Percentiles rank a stretch among this genome's conserved stretches.
Evolutionary conservation across 2,797 vertebrate species (phyloP).

Genomic region (Cynodonichthys magdalenae): DNA sequence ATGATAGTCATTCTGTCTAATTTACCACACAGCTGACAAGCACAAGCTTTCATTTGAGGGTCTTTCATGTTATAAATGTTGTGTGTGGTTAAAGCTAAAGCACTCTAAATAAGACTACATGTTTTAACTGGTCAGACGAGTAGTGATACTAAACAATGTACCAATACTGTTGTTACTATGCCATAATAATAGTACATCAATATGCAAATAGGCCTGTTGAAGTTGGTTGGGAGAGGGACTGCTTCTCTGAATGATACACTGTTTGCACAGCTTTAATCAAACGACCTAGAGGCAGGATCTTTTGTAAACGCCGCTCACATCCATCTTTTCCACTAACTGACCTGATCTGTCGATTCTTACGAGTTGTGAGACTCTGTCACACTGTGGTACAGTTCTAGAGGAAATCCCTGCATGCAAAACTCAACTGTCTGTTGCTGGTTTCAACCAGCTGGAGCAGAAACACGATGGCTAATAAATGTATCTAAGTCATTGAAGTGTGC

Average conservation of each 20-base stretch:
- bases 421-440: constrained; percentile 14
- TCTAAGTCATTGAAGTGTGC: not conserved
- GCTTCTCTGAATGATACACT: constrained; percentile 41
- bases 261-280: constrained; percentile 42
- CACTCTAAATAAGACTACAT: not conserved
- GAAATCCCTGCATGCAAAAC: constrained; percentile 12
- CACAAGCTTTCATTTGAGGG: constrained; percentile 11
- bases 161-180: constrained; percentile 2
- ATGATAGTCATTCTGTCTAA: constrained; percentile 26
- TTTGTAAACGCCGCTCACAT: constrained; percentile 42
- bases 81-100: constrained; percentile 17
- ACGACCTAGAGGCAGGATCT: constrained; percentile 12
- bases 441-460: constrained; percentile 12
- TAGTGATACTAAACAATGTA: not conserved
- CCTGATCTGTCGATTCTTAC: constrained; percentile 37
- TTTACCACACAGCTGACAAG: constrained; percentile 25
- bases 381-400: constrained; percentile 11
- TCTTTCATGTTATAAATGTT: constrained; percentile 36
- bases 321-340: constrained; percentile 42
- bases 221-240: constrained; percentile 8
- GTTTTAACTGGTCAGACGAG: constrained; percentile 17
- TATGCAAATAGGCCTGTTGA: constrained; percentile 29
- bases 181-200: constrained; percentile 2
- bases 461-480: constrained; percentile 1
- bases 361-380: constrained; percentile 24